phyloP scores from a whole-genome alignment of 1,140 invertebrate genomes.

The Drosophila erecta region DNA sequence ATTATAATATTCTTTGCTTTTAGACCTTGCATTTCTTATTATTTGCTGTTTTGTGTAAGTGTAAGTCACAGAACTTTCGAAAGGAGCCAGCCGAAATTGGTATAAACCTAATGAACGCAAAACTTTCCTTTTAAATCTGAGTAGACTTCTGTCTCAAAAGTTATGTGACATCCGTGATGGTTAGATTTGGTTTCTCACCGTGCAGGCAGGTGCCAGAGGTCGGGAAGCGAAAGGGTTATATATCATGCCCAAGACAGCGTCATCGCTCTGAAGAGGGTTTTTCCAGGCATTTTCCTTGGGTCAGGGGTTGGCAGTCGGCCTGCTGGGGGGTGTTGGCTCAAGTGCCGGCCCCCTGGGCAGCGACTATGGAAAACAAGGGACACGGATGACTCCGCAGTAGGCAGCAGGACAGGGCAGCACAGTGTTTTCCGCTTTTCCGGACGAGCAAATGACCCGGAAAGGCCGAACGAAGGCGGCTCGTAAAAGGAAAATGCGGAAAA shows the following conservation, averaged over 20 bases:
- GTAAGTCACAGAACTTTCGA: neutral
- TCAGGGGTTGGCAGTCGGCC: neutral
- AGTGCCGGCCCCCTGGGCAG: conserved; percentile 64
- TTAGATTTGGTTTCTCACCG: conserved; percentile 19
- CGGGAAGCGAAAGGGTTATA: conserved; percentile 60
- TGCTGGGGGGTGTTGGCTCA: conserved; percentile 51
- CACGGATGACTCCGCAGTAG: neutral
- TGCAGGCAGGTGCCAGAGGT: conserved; percentile 51
- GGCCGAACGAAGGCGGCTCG: conserved; percentile 68
- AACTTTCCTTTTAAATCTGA: conserved; percentile 18
- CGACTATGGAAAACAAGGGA: conserved; percentile 13
- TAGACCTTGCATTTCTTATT: too few relatives aligned
- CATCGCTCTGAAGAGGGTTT: conserved; percentile 63
- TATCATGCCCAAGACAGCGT: conserved; percentile 67
- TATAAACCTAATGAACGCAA: conserved; percentile 11
- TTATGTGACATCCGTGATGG: conserved; percentile 13
- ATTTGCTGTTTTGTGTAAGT: too few relatives aligned
- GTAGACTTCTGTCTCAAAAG: conserved; percentile 17
- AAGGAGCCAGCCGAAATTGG: neutral
- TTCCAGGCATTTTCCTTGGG: conserved; percentile 21
- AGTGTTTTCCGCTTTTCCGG: conserved; percentile 61
- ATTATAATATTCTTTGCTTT: too few relatives aligned
- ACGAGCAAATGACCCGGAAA: conserved; percentile 76
- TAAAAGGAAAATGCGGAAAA: conserved; percentile 56
- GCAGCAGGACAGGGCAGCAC: conserved; percentile 10